Evolutionary conservation across 1,140 invertebrate genomes (phyloP).

Genomic region (Homarus americanus): DNA sequence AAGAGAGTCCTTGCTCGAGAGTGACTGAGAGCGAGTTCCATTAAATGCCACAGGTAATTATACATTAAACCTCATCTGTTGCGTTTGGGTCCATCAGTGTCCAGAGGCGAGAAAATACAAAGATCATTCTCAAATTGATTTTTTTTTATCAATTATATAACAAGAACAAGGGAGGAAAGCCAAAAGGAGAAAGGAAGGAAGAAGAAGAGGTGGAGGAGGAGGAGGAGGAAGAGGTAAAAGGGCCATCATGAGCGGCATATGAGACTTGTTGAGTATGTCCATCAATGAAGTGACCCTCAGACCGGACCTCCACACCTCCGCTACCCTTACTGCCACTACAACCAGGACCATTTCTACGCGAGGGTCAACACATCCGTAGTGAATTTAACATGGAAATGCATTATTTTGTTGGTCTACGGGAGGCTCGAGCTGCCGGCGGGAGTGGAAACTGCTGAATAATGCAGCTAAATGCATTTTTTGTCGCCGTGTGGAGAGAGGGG

Average conservation of each 20-base stretch:
- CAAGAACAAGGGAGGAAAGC: background rate
- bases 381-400: conserved; percentile 47
- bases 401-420: conserved; percentile 50
- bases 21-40: background rate
- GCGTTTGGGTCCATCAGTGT: background rate
- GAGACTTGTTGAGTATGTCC: background rate
- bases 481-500: background rate
- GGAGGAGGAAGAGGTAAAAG: background rate
- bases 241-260: too few relatives aligned
- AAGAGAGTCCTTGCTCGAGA: background rate
- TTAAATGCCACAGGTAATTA: background rate
- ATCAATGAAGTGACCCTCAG: conserved; percentile 23
- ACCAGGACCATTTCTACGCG: conserved; percentile 14
- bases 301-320: too few relatives aligned
- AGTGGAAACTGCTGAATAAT: conserved; percentile 40
- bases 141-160: background rate
- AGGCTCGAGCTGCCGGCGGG: conserved; percentile 29
- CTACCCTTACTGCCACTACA: conserved; percentile 11
- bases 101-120: background rate
- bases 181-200: background rate
- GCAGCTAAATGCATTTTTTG: conserved; percentile 26
- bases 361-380: conserved; percentile 13
- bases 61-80: background rate
- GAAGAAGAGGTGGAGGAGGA: background rate
- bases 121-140: background rate